These are phyloP conservation scores for Amphibalanus amphitrite DNA, from an alignment of 1,140 invertebrate species.

Conservation along the genomic window DNA sequence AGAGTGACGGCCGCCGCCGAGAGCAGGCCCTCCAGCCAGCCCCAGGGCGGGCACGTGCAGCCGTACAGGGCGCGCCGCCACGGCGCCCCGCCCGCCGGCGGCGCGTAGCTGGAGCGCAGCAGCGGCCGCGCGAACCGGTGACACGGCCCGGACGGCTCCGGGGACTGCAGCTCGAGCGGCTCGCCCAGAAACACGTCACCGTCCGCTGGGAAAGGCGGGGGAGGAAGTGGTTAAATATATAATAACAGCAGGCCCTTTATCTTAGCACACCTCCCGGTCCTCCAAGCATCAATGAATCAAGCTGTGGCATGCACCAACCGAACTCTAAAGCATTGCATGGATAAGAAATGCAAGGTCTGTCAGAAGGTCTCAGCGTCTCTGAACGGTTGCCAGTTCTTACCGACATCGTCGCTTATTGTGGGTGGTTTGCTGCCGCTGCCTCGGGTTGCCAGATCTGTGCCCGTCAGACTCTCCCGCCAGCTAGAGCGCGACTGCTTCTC, in stretches of 20 bases:
- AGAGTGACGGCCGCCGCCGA: not conserved
- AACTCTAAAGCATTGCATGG: too few relatives aligned
- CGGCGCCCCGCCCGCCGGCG: too few relatives aligned
- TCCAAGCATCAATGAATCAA: too few relatives aligned
- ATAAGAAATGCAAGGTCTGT: too few relatives aligned
- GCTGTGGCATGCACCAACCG: too few relatives aligned
- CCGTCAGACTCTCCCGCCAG: not conserved
- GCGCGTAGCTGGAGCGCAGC: not conserved
- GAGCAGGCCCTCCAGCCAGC: not conserved
- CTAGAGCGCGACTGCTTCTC: not conserved
- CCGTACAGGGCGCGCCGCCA: not conserved
- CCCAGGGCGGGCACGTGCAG: conserved; percentile 1
- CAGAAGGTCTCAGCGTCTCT: too few relatives aligned
- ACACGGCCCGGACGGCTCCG: not conserved
- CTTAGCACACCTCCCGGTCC: too few relatives aligned
- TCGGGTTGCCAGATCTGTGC: not conserved
- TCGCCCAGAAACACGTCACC: not conserved
- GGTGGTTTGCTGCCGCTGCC: not conserved
- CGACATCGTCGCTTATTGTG: not conserved
- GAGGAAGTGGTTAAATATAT: too few relatives aligned
- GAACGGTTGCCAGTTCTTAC: not conserved
- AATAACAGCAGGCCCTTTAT: too few relatives aligned
- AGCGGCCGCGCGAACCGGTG: not conserved
- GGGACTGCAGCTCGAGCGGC: not conserved
- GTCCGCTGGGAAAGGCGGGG: not conserved